phyloP scores from a whole-genome alignment of 2,797 vertebrate genomes.

The Myiothlypis chrysogaster region DNA sequence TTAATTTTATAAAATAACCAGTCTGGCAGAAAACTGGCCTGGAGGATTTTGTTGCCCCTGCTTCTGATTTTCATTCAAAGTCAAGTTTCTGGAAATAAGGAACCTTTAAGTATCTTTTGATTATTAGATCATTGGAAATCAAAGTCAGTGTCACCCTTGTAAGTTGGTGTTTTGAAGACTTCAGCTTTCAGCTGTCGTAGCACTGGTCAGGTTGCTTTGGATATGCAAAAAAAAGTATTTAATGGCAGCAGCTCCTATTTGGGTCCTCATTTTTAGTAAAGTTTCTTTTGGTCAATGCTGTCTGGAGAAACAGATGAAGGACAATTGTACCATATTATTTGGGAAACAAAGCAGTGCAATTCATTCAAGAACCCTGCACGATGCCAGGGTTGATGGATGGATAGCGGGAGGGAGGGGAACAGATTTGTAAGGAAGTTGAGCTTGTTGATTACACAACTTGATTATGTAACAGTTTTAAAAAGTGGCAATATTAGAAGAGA shows the following conservation, averaged over 20 bases:
- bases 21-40: not conserved
- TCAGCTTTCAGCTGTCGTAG: not conserved
- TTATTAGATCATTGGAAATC: not conserved
- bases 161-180: not conserved
- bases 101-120: not conserved
- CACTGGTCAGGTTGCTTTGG: not conserved
- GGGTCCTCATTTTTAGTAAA: not conserved
- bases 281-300: not conserved
- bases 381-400: not conserved
- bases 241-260: not conserved
- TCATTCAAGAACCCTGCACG: accelerated
- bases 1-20: not conserved
- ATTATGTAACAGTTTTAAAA: conserved; percentile 44
- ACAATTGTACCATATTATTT: not conserved
- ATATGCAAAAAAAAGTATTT: not conserved
- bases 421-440: not conserved
- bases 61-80: not conserved
- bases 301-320: not conserved
- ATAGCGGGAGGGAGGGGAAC: not conserved
- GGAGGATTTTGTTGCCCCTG: not conserved
- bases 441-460: not conserved
- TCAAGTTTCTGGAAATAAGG: not conserved
- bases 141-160: accelerated
- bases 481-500: conserved; percentile 36
- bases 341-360: not conserved